Evolutionary conservation across 2,113 vertebrate genomes (phyloP).

Genomic region (Calyptommatus sinebrachiatus): DNA sequence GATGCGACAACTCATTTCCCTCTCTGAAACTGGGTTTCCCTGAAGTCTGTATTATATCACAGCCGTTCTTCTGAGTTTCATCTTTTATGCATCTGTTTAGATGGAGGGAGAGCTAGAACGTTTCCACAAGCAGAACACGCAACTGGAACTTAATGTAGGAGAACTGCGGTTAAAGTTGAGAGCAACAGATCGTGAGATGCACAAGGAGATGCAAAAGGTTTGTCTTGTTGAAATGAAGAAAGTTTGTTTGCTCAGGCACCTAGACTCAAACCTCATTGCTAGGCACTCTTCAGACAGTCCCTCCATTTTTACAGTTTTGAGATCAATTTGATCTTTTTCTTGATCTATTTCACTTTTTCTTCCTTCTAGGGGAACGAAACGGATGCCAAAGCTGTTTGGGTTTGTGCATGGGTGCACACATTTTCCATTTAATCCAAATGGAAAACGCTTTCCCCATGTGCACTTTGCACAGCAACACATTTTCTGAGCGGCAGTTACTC

Average conservation of each 20-base stretch:
- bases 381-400: no score
- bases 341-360: background rate
- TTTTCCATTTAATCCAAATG: no score
- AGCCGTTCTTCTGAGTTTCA: slow-evolving; percentile 37
- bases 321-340: background rate
- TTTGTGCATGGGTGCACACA: no score
- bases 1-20: background rate
- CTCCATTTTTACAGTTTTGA: background rate
- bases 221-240: background rate
- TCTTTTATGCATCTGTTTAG: slow-evolving; percentile 64
- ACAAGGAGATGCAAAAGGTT: slow-evolving; percentile 83
- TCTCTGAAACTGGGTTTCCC: background rate
- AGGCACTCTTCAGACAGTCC: background rate
- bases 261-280: background rate
- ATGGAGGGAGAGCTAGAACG: slow-evolving; percentile 82
- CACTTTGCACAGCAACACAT: no score
- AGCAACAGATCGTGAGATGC: slow-evolving; percentile 74
- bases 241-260: background rate
- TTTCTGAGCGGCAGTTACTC: no score
- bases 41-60: slow-evolving; percentile 31
- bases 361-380: no score
- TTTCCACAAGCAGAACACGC: slow-evolving; percentile 76
- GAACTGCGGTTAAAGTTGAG: slow-evolving; percentile 83
- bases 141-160: slow-evolving; percentile 78
- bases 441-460: no score